Base-by-base conservation (phyloP, 2,888 invertebrate species). In the Melangyna quadrimaculata region DNA sequence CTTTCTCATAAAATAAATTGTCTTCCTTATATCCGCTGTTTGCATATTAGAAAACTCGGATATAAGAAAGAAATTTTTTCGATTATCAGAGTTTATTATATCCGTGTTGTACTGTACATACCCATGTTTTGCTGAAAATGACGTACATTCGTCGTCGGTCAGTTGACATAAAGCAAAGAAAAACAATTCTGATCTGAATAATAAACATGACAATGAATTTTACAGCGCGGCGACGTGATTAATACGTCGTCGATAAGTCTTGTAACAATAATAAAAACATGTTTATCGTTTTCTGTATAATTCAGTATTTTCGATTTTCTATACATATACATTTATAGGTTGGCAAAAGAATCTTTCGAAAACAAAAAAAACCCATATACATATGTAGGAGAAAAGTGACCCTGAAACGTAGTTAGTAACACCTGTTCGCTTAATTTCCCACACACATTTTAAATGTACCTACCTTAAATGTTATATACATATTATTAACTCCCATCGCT, bases 231-330 rank as follows among this genome's bases (percentile, higher is more conserved):
- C n/a, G 29, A 2, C n/a, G 17, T n/a, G 27, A 43, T 35, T 37
- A 37, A n/a, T n/a, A n/a, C n/a, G n/a, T n/a, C 22, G 63, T 43
- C 63, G 17, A 40, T 61, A 63, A 43, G 27, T 43, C 32, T 19
- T 43, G 24, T 19, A 37, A 65, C 10, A 10, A 81, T 71, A 77
- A 81, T 19, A 81, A 82, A 48, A 82, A 82, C 78, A 78, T 82
- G 78, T 82, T 82, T 82, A 40, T 72, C 35, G n/a, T 63, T 82
- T 77, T 55, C 14, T 7, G 5, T 37, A n/a, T n/a, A n/a, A n/a
- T n/a, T n/a, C n/a, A n/a, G n/a, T n/a, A n/a, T n/a, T n/a, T n/a
- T n/a, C n/a, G n/a, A n/a, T n/a, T n/a, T n/a, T n/a, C n/a, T n/a
- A n/a, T n/a, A n/a, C n/a, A n/a, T n/a, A n/a, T n/a, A n/a, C 43